Evolutionary conservation across 2,113 vertebrate species (phyloP), one percentile per base, ranked within the genome.

Genomic region (human (Homo sapiens)): DNA sequence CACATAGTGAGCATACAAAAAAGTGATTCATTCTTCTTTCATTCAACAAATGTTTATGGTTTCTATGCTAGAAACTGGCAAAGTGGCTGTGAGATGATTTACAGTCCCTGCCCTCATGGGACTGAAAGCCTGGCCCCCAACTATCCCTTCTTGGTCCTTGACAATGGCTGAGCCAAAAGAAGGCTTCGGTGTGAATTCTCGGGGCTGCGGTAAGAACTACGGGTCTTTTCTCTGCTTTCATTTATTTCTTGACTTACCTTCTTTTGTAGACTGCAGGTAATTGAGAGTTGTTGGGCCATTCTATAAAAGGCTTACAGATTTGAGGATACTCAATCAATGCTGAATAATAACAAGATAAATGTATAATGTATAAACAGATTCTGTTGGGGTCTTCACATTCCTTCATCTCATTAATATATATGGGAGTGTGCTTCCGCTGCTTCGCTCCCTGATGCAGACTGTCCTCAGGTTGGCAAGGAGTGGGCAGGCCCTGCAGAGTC

Each of bases 311-410:
- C 92, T 83, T 92, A 45, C 83, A n/a, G 82, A 83, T 93, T 64
- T 70, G 79, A 96, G 61, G 93, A 73, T 85, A 96, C 95, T 97
- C 97, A 73, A 89, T 96, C 97, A 96, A 93, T 87, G 97, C 18
- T 97, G 96, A 92, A 95, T 96, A 96, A 93, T 95, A 96, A 92
- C 95, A 97, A 93, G 94, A 96, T 84, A 93, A 95, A 97, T 92
- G 83, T 88, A 96, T 94, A 97, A 98, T 96, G 92, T 93, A 96
- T 94, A 97, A 96, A 97, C 92, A 97, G 94, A 68, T 95, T 85
- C 72, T 88, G 92, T 92, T 91, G 87, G 87, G 85, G 64, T 92
- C 87, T 93, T 79, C 23, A 80, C 11, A 52, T 75, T 64, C 92
- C 59, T 98, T 96, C 72, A 20, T 45, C 90, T 96, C 94, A 97